Base-by-base conservation (phyloP, 2,888 invertebrate genomes). In the Leucania comma region DNA sequence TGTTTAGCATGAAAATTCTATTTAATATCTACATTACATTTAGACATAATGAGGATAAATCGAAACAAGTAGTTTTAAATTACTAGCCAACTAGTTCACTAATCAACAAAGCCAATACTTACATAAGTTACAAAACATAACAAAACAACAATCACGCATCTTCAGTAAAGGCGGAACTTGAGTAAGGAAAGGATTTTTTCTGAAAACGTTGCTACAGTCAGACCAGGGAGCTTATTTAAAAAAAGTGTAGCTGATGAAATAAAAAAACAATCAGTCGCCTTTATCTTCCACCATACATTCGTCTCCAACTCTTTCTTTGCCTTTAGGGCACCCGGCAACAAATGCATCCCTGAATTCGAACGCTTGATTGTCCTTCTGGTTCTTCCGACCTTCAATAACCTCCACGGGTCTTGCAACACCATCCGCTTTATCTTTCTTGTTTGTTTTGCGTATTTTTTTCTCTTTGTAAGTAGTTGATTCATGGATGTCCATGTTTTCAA, bases 51-150 rank as follows among this genome's bases (percentile, higher is more conserved):
- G 20, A 50, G 29, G n/a, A 32, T 22, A 42, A 20, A 51, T 20
- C 29, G 0, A 69, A 51, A 35, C 5, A 3, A 12, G n/a, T 17
- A 0, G 24, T 29, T 50, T 6, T 24, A 51, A 57, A 24, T 38
- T 24, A 58, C 38, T 24, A 32, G 8, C 20, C 24, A 71, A 60
- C 59, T 59, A 38, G 22, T 22, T 38, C 6, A 53, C 29, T n/a
- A 14, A 24, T 24, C 17, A 69, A 57, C 24, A 24, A n/a, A 29
- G 10, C 14, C 4, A 38, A 38, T 54, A 20, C n/a, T 3, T 8
- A 42, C 8, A 35, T n/a, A 10, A 29, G 5, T 56, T 38, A 54
- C 22, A 22, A 48, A 68, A 50, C 14, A 35, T 46, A 46, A 57
- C 42, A 32, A 69, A 22, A 59, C 35, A 56, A 48, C 32, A 32